phyloP scores from a whole-genome alignment of 2,113 vertebrate species.

The Budorcas taxicolor region DNA sequence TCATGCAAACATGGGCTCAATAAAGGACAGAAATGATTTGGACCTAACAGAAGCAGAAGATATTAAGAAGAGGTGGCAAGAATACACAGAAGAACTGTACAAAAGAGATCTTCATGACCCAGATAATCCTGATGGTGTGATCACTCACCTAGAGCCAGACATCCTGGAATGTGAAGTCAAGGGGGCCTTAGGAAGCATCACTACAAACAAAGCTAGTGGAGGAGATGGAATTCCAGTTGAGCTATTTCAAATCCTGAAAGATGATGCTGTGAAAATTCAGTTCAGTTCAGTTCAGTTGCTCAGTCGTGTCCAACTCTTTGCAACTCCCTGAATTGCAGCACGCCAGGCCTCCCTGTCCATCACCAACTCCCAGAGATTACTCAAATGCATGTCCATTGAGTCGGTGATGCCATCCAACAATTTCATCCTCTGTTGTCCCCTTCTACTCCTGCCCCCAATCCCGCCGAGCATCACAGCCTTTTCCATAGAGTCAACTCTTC shows the following conservation, averaged over 20 bases:
- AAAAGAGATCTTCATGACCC: background rate
- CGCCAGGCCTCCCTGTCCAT: no score
- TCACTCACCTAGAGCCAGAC: background rate
- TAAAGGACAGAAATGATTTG: background rate
- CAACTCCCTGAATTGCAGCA: no score
- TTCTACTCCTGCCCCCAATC: no score
- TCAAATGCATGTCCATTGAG: no score
- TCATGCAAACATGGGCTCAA: background rate
- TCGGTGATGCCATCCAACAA: no score
- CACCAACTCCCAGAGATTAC: no score
- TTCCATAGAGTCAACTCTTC: no score
- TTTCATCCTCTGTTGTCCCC: no score
- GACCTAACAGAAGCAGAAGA: background rate
- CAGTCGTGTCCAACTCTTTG: rapidly evolving
- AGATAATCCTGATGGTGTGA: background rate
- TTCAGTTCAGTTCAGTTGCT: no score
- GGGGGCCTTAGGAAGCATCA: background rate
- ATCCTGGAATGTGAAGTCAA: background rate
- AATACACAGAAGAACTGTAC: background rate
- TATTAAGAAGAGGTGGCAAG: background rate
- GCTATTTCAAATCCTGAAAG: background rate
- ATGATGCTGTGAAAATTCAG: background rate
- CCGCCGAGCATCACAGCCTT: no score
- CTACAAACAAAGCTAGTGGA: background rate
- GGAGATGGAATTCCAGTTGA: background rate